A percentile compares a stretch with the other conserved stretches of the same genome.
Conservation (phyloP, 2,797 vertebrate genomes). For the Bufotes viridis region DNA sequence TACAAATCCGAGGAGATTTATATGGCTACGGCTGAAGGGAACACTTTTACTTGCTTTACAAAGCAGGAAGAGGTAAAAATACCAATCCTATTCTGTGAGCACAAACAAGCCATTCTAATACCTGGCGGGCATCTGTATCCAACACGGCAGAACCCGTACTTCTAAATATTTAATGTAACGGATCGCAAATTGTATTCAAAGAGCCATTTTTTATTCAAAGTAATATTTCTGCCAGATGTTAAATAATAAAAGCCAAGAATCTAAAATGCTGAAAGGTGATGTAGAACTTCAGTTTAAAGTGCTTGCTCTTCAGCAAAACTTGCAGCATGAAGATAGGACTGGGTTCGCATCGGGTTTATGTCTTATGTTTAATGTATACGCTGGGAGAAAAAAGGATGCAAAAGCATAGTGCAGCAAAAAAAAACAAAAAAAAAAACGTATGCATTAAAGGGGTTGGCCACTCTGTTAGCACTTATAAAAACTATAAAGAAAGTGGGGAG, state of each 20-base stretch:
- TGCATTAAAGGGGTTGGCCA: no score
- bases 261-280: not conserved
- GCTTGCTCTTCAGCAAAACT: no score
- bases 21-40: conserved; percentile 40
- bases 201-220: conserved; percentile 9
- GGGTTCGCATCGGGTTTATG: no score
- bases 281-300: not conserved
- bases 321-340: no score
- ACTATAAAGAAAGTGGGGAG: no score
- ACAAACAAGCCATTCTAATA: conserved; percentile 33
- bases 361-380: no score
- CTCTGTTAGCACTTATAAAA: no score
- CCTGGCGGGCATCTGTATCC: conserved; percentile 4
- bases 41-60: conserved; percentile 45
- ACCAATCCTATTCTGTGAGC: conserved; percentile 33
- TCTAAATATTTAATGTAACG: conserved; percentile 26
- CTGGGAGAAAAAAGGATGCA: no score
- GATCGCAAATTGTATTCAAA: not conserved
- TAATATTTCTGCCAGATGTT: conserved; percentile 24
- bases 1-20: conserved; percentile 47
- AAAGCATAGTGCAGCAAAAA: no score
- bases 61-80: conserved; percentile 39
- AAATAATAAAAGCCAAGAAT: not conserved
- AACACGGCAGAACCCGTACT: not conserved
- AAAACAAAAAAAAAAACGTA: no score